Conservation (phyloP, 2,797 vertebrate genomes). For the Hipposideros larvatus region DNA sequence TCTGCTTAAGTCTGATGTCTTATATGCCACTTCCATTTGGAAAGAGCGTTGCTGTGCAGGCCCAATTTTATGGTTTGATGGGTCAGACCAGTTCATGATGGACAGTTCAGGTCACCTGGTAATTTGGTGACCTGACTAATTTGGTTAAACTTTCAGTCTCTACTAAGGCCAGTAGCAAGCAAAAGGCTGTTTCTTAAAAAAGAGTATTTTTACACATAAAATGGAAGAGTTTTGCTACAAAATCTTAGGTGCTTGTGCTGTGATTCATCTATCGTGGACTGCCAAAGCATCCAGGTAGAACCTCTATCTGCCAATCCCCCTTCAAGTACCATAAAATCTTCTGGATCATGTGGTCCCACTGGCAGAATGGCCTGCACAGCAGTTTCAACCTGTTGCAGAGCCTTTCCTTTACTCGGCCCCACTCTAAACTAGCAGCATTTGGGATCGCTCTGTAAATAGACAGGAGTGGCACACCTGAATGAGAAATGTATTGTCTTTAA, state of each 20-base stretch:
- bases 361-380: neutral
- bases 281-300: neutral
- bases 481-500: neutral
- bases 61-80: neutral
- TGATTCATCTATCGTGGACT: neutral
- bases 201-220: neutral
- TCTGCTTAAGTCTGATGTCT: neutral
- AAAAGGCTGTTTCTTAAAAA: neutral
- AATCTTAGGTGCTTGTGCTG: neutral
- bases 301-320: neutral
- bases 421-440: neutral
- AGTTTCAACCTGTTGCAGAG: neutral
- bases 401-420: no score
- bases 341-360: neutral
- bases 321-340: neutral
- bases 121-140: neutral
- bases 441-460: neutral
- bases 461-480: neutral
- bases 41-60: neutral
- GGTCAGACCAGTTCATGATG: neutral
- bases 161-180: neutral
- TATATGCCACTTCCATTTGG: neutral
- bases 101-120: neutral
- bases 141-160: neutral
- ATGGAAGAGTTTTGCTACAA: neutral